These are phyloP conservation scores for Melanotaenia trifasciata DNA, from an alignment of 2,797 vertebrate genomes.

Conservation along the genomic window DNA sequence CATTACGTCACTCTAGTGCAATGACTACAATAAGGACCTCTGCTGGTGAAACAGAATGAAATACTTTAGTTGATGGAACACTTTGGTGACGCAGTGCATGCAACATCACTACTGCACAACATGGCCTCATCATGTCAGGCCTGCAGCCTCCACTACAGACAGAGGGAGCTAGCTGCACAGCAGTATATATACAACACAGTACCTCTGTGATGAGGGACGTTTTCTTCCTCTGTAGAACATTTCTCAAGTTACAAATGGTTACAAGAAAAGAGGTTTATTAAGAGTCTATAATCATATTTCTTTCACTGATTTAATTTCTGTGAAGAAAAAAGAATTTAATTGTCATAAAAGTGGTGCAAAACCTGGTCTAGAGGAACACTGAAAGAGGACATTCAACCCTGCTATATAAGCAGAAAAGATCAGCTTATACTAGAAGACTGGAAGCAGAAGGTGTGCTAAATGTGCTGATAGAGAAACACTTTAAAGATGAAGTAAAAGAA, in stretches of 20 bases:
- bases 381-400: constrained; percentile 30
- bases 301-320: constrained; percentile 7
- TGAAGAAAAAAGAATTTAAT: constrained; percentile 1
- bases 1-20: constrained; percentile 68
- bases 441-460: constrained; percentile 43
- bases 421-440: constrained; percentile 44
- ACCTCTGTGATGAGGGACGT: constrained; percentile 3
- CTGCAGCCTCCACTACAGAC: constrained; percentile 23
- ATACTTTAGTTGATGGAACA: background rate
- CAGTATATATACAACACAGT: background rate
- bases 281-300: constrained; percentile 28
- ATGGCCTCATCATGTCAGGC: constrained; percentile 43
- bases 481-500: background rate
- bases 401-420: constrained; percentile 36
- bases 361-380: constrained; percentile 20
- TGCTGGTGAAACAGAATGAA: constrained; percentile 65
- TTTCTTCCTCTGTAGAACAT: constrained; percentile 8
- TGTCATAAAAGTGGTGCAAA: constrained; percentile 11
- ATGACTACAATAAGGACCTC: constrained; percentile 59
- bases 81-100: constrained; percentile 36
- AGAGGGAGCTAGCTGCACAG: constrained; percentile 28
- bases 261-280: constrained; percentile 14
- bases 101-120: constrained; percentile 44
- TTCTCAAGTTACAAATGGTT: constrained; percentile 9
- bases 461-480: constrained; percentile 6